Conservation (phyloP, 2,888 invertebrate species). For the Spisula subtruncata region DNA sequence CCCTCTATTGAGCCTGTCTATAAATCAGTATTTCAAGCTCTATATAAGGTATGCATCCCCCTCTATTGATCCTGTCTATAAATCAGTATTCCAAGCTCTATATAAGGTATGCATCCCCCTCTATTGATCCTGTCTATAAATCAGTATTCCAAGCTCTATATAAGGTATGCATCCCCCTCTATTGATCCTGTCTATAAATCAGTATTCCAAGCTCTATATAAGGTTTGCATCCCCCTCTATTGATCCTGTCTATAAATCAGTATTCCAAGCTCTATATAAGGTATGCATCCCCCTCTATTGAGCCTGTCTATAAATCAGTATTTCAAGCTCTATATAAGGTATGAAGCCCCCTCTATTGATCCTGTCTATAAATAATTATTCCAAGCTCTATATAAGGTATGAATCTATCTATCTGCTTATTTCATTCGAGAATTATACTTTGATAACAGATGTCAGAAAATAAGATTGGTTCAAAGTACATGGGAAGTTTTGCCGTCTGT, state of each 20-base stretch:
- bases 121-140: constrained; percentile 87
- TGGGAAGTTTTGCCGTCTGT: no score
- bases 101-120: no score
- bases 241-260: constrained; percentile 86
- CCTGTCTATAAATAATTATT: constrained; percentile 87
- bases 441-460: no score
- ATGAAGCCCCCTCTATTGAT: constrained; percentile 86
- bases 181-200: constrained; percentile 87
- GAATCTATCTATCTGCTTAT: neutral
- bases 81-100: constrained; percentile 86
- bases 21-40: constrained; percentile 86
- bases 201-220: constrained; percentile 86
- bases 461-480: no score
- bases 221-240: no score
- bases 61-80: constrained; percentile 86
- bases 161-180: no score
- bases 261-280: constrained; percentile 87
- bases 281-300: no score
- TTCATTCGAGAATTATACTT: no score
- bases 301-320: constrained; percentile 86
- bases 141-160: constrained; percentile 86
- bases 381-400: constrained; percentile 86
- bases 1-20: constrained; percentile 87
- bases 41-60: no score
- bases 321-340: constrained; percentile 87